These are phyloP conservation scores for Drosophila formosana DNA, from an alignment of 2,888 invertebrate genomes.

Conservation along the genomic window DNA sequence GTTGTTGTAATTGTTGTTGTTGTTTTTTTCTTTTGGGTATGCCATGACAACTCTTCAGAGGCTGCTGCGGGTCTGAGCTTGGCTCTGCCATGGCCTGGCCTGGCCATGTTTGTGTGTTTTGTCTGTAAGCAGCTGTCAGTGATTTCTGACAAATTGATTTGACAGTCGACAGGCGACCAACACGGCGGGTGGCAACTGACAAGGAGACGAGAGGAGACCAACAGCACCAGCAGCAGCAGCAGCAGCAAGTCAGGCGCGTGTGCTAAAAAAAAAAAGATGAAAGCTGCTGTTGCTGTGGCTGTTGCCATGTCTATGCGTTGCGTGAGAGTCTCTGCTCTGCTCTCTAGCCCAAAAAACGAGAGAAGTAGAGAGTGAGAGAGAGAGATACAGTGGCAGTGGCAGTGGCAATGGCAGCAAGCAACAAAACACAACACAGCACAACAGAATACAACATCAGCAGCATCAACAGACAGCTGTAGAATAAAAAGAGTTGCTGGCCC, in stretches of 20 bases:
- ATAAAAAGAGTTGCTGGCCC: slow-evolving; percentile 60
- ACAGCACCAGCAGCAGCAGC: background rate
- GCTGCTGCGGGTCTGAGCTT: slow-evolving; percentile 28
- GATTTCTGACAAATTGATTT: slow-evolving; percentile 84
- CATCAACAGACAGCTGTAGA: slow-evolving; percentile 23
- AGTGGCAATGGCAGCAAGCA: slow-evolving; percentile 20
- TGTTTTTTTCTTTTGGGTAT: slow-evolving; percentile 27
- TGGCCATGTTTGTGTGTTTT: slow-evolving; percentile 71
- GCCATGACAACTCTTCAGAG: slow-evolving; percentile 72
- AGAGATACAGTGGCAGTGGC: slow-evolving; percentile 33
- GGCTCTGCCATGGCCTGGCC: slow-evolving; percentile 43
- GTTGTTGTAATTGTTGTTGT: slow-evolving; percentile 18
- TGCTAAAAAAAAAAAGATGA: slow-evolving; percentile 68
- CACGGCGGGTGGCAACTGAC: slow-evolving; percentile 27
- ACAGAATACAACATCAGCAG: slow-evolving; percentile 27
- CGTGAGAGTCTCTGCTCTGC: slow-evolving; percentile 52
- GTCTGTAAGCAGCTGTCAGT: slow-evolving; percentile 83
- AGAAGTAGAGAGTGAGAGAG: slow-evolving; percentile 6
- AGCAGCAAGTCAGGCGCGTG: slow-evolving; percentile 66
- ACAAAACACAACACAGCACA: slow-evolving; percentile 25
- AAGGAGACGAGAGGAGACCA: background rate
- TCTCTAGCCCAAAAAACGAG: slow-evolving; percentile 31
- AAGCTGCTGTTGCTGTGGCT: slow-evolving; percentile 41
- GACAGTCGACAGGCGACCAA: slow-evolving; percentile 78
- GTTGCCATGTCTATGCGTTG: slow-evolving; percentile 60